Evolutionary conservation across 2,797 vertebrate genomes (phyloP), one percentile per base, ranked within the genome.

Genomic region (Poliocrania exsul): DNA sequence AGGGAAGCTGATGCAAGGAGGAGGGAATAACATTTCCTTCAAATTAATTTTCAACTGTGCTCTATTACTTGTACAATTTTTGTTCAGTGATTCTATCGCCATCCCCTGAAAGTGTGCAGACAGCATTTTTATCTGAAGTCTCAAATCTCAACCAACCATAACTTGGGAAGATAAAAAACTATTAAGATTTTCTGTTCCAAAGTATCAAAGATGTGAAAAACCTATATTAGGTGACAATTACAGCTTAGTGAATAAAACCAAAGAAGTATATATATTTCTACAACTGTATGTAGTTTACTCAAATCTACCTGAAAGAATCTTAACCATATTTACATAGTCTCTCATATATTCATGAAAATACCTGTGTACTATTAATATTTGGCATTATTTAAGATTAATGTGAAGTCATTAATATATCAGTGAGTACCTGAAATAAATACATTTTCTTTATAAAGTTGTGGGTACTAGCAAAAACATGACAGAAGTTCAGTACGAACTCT

Each of bases 171-270:
- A 20, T 44, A 33, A 87, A 81, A 91, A 66, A 23, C 0, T 0
- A 21, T 28, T 26, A 70, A 38, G 46, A 67, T 44, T 53, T 81
- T 50, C 31, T 20, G 44, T 1, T 50, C 50, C 26, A 38, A 53
- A 26, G 13, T n/a, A 64, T 9, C 17, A 92, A 42, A 23, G 5
- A 19, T 53, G 28, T n/a, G 61, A 83, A 88, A 92, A 81, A 24
- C 0, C 0, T 11, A 1, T 29, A 49, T 58, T 61, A 58, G n/a
- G 24, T 26, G 46, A 53, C 26, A 66, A 13, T 71, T 90, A n/a
- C 6, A 88, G 9, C 19, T 67, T 44, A 74, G 50, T 47, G 35
- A 88, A 75, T 71, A 49, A 70, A 69, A 81, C 25, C 16, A 82
- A 62, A 0, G 2, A 72, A 87, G 23, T 17, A 11, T 10, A 79